Base-by-base conservation (phyloP, 1,140 invertebrate genomes). In the Drosophila ercepeae region DNA sequence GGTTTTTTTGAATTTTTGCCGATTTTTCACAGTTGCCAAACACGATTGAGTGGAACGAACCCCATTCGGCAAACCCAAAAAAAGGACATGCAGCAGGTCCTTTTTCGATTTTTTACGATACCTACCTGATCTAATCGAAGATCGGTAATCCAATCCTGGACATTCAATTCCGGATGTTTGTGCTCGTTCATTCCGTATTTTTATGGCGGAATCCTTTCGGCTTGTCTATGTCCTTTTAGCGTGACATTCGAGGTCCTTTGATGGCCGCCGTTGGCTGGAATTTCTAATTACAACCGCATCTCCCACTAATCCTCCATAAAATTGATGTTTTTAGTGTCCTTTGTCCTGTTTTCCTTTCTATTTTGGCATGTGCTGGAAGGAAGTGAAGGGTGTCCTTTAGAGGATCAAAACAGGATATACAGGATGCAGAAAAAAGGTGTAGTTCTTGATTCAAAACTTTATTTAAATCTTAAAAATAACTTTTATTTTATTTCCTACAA, bases 21-120 rank as follows among this genome's bases (percentile, higher is more conserved):
- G 29, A 25, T 18, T 39, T 59, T 60, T 60, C 46, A 48, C 29
- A 60, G 77, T 57, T 83, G 65, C 79, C 65, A 81, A 79, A 86
- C 73, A 81, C 78, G 76, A 83, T 72, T 82, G 75, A n/a, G 75
- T 89, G 81, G 82, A 77, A 81, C 58, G 81, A 81, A 81, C 61
- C 71, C 72, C 58, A n/a, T 76, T 61, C 51, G 42, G 44, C 57
- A 29, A 39, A 57, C 44, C 14, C 23, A 19, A 27, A 14, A 64
- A 72, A 74, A 68, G 75, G 52, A 68, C 72, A 46, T 42, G n/a
- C 50, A 61, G 67, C 67, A 75, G 78, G 68, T 81, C 54, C 65
- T 57, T 82, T 83, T 83, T 78, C 75, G 75, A 71, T 46, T 49
- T 48, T 57, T 57, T 34, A 46, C 25, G 42, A n/a, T 32, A n/a